Evolutionary conservation across 2,797 vertebrate species (phyloP).

Genomic region (Leptatherina wallacei): DNA sequence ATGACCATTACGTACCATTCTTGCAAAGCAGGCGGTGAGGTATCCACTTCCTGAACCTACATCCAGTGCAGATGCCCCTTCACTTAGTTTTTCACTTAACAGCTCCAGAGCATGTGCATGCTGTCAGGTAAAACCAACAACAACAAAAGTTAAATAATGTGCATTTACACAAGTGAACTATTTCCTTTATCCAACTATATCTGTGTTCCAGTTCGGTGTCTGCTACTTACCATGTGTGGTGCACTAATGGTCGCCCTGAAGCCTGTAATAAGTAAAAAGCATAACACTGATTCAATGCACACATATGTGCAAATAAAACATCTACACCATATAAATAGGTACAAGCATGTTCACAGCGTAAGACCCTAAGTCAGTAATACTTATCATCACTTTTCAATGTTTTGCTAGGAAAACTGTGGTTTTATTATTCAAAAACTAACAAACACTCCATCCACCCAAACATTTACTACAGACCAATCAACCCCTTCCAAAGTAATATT

Average conservation of each 20-base stretch:
- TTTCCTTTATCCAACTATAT: neutral
- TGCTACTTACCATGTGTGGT: conserved; percentile 90
- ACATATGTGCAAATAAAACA: conserved; percentile 11
- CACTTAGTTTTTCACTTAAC: conserved; percentile 88
- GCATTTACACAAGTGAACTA: neutral
- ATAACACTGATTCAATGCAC: neutral
- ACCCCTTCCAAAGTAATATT: no score
- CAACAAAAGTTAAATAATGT: neutral
- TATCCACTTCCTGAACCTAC: conserved; percentile 94
- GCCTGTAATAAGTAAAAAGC: conserved; percentile 77
- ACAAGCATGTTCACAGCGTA: neutral
- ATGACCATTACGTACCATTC: conserved; percentile 84
- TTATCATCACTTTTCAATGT: neutral
- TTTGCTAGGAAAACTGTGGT: neutral
- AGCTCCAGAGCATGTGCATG: conserved; percentile 92
- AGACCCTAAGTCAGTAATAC: neutral
- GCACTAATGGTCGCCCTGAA: conserved; percentile 95
- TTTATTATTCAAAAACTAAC: neutral
- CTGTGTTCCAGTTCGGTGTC: neutral
- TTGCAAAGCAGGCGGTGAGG: conserved; percentile 91
- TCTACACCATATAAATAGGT: neutral
- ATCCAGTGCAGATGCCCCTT: conserved; percentile 89
- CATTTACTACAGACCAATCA: no score
- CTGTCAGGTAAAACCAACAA: conserved; percentile 65
- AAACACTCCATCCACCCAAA: neutral